Base-by-base conservation (phyloP, 2,113 vertebrate species). In the Aphelocoma coerulescens region DNA sequence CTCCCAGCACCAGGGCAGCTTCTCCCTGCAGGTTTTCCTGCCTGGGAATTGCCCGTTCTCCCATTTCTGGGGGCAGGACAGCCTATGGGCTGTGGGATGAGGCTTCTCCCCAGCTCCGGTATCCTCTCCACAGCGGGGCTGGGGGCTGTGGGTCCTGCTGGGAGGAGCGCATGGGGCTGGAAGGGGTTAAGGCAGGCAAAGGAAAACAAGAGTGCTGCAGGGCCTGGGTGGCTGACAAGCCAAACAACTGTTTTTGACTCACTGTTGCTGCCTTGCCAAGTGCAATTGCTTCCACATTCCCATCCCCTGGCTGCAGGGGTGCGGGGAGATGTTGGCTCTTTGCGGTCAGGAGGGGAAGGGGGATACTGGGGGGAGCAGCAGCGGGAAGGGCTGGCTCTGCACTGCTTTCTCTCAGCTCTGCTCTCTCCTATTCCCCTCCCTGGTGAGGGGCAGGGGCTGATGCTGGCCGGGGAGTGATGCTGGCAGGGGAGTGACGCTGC, bases 191-290 rank as follows among this genome's bases (percentile, higher is more conserved):
- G 35, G 33, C 48, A 67, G 77, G 90, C 55, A 1, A 88, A 90
- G 95, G 92, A 89, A 95, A 30, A 94, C 95, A 94, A 93, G 94
- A 95, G 94, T 94, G 93, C 90, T 97, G 92, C 96, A 76, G 94
- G 91, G 94, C 95, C 97, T 91, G 89, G 96, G 96, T 95, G 90
- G 91, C 85, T 66, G 73, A 96, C 97, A 96, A 95, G 96, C 94
- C 96, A 89, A 96, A 97, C 95, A 96, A 97, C 97, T 96, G 97
- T 90, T 97, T 97, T 94, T 96, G 96, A 97, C 96, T 97, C 96
- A 93, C 93, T 91, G 92, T 61, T 88, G 96, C 90, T 55, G 88
- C 81, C 84, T 95, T 92, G 97, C 97, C 97, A 97, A 96, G 91
- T 84, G 93, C 92, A 96, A 93, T 95, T 81, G 95, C 96, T 97